Evolutionary conservation across 2,797 vertebrate genomes (phyloP).

Genomic region (Leptoclinus maculatus): DNA sequence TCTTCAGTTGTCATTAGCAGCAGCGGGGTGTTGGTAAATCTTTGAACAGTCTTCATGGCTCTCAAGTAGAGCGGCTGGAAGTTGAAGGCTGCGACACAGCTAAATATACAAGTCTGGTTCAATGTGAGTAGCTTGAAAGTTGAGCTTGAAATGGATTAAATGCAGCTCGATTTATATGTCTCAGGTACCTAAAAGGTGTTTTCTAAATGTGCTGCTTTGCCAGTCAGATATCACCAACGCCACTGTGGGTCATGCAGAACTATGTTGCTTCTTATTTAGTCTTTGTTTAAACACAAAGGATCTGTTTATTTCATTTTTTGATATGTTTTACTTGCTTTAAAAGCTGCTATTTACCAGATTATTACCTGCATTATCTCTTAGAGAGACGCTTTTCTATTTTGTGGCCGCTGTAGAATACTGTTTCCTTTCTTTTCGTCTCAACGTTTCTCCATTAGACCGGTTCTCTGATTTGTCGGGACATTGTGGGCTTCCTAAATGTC

Average conservation of each 20-base stretch:
- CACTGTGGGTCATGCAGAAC: neutral
- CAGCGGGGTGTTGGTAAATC: constrained; percentile 27
- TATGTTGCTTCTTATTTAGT: neutral
- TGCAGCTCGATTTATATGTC: neutral
- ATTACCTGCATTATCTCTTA: neutral
- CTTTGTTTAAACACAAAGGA: neutral
- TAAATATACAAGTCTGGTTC: constrained; percentile 14
- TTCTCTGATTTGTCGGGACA: neutral
- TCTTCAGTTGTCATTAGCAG: constrained; percentile 29
- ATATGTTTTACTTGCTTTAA: neutral
- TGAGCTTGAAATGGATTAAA: constrained; percentile 1
- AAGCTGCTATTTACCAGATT: neutral
- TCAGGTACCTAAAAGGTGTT: neutral
- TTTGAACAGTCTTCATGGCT: constrained; percentile 12
- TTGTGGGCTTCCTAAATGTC: neutral
- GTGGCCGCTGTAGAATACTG: constrained; percentile 46
- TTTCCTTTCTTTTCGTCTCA: constrained; percentile 55
- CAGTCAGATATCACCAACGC: neutral
- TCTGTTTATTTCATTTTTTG: neutral
- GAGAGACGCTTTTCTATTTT: constrained; percentile 27
- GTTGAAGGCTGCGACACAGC: neutral
- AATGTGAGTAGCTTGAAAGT: constrained; percentile 4
- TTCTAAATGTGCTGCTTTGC: neutral
- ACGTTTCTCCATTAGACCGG: neutral
- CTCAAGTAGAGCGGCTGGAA: constrained; percentile 17